phyloP scores from a whole-genome alignment of 2,888 invertebrate species.

The Drosophila cracens region DNA sequence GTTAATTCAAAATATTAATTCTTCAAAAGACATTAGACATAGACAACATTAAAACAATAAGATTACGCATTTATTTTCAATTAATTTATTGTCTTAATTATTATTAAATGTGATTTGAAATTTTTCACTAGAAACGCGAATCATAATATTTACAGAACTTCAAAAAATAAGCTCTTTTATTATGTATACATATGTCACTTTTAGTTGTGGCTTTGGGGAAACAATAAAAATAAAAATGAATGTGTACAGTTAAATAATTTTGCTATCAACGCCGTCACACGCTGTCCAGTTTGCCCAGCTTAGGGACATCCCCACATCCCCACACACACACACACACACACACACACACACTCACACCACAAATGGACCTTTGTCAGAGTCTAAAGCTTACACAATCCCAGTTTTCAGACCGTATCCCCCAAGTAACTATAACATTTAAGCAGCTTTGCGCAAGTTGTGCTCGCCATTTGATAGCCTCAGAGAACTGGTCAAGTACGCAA shows the following conservation, averaged over 20 bases:
- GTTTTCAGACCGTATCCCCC: slow-evolving; percentile 9
- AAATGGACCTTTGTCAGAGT: slow-evolving; percentile 55
- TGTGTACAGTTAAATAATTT: slow-evolving; percentile 55
- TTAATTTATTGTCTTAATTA: background rate
- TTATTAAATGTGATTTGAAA: background rate
- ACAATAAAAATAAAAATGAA: slow-evolving; percentile 71
- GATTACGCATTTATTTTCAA: background rate
- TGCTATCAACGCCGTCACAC: slow-evolving; percentile 67
- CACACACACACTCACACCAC: background rate
- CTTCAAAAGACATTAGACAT: background rate
- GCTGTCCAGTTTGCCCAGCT: slow-evolving; percentile 44
- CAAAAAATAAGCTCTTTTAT: background rate
- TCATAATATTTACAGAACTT: background rate
- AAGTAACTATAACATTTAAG: slow-evolving; percentile 83
- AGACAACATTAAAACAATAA: background rate
- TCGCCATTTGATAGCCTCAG: slow-evolving; percentile 67
- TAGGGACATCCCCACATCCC: slow-evolving; percentile 27
- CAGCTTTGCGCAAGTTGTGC: slow-evolving; percentile 77
- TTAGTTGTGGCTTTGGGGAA: slow-evolving; percentile 11
- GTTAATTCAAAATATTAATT: fast-evolving
- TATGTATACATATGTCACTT: background rate
- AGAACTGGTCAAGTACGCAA: slow-evolving; percentile 22
- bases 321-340: background rate
- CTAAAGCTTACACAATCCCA: slow-evolving; percentile 12
- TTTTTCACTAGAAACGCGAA: background rate